phyloP scores from a whole-genome alignment of 2,797 vertebrate genomes.

The Argentina silus region DNA sequence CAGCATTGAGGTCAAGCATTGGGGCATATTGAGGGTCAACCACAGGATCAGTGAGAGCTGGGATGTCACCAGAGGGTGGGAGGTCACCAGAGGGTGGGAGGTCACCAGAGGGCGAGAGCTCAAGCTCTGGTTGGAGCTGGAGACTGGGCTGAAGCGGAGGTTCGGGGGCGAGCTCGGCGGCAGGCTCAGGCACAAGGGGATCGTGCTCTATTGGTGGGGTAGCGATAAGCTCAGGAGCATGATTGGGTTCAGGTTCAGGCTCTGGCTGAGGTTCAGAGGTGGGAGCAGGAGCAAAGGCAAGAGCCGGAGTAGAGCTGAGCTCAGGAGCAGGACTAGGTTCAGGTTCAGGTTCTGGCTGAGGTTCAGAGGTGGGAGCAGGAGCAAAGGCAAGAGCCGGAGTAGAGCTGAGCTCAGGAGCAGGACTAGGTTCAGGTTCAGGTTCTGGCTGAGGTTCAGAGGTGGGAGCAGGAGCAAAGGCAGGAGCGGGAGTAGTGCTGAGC shows the following conservation, averaged over 20 bases:
- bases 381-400: conserved; percentile 54
- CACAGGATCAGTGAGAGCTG: background rate
- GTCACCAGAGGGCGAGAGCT: background rate
- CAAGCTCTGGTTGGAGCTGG: background rate
- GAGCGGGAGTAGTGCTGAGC: conserved; percentile 50
- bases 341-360: background rate
- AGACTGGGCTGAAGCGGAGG: background rate
- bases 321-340: too few species aligned
- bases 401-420: background rate
- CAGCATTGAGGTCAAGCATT: background rate
- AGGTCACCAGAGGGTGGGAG: background rate
- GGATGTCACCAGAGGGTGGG: background rate
- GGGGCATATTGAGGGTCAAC: conserved; percentile 2
- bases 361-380: background rate
- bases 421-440: conserved; percentile 7
- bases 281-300: conserved; percentile 30
- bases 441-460: background rate
- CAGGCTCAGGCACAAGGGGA: conserved; percentile 6
- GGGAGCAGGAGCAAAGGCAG: conserved; percentile 47
- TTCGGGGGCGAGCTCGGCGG: conserved; percentile 3
- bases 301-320: conserved; percentile 45
- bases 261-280: background rate
- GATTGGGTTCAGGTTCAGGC: conserved; percentile 8
- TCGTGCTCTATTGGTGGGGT: conserved; percentile 9
- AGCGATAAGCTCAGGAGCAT: conserved; percentile 3